Conservation (phyloP, 2,888 invertebrate species). For the Diaphora mendica region DNA sequence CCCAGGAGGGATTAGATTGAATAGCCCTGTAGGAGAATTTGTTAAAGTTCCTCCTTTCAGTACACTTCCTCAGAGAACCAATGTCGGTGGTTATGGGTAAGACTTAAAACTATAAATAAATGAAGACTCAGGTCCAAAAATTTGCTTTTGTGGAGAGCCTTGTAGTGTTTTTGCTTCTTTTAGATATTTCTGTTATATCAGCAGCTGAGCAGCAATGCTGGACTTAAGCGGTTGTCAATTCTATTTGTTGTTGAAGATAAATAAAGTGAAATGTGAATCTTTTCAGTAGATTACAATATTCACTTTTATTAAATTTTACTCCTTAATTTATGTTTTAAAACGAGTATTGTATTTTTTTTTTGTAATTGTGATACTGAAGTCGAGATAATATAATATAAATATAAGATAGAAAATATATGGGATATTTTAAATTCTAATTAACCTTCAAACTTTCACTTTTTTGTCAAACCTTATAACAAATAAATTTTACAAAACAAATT, state of each 20-base stretch:
- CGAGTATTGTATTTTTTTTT: background rate
- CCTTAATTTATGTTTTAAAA: background rate
- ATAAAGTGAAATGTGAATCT: background rate
- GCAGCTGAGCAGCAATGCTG: too few relatives aligned
- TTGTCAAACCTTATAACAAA: background rate
- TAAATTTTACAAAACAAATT: too few relatives aligned
- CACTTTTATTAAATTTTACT: background rate
- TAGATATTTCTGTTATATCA: background rate
- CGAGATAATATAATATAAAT: too few relatives aligned
- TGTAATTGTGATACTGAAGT: background rate
- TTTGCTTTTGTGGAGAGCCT: background rate
- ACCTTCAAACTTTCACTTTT: background rate
- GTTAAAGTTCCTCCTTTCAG: slow-evolving; percentile 47
- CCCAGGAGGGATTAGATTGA: slow-evolving; percentile 40
- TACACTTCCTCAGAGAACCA: slow-evolving; percentile 61
- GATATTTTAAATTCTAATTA: background rate
- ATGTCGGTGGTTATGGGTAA: slow-evolving; percentile 73
- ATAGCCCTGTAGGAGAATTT: slow-evolving; percentile 51
- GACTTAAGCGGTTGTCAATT: background rate
- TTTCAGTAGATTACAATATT: background rate
- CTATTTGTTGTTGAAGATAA: background rate
- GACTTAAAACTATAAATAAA: slow-evolving; percentile 21
- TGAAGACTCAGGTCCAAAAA: background rate
- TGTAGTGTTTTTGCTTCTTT: too few relatives aligned
- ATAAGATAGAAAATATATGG: too few relatives aligned